A percentile compares a stretch with the other conserved stretches of the same genome.
These are phyloP conservation scores for Idris sp. DNA, from an alignment of 1,140 invertebrate genomes.

Conservation along the genomic window DNA sequence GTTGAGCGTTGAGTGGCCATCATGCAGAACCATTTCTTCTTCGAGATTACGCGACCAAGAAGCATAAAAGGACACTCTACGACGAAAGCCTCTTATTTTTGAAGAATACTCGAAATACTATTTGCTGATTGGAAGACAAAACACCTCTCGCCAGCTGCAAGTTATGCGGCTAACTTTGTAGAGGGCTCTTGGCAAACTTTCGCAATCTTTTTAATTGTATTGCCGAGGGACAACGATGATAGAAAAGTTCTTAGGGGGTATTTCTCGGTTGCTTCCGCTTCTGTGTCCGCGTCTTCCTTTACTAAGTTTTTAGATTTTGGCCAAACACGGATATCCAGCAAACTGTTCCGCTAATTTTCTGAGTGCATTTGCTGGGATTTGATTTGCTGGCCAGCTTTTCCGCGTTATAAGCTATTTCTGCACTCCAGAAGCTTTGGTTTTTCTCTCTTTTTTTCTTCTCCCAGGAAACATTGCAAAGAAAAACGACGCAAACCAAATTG, in stretches of 20 bases:
- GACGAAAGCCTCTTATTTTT: constrained; percentile 37
- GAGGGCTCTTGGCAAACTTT: constrained; percentile 64
- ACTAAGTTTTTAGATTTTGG: constrained; percentile 61
- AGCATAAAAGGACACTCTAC: constrained; percentile 59
- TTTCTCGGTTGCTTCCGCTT: constrained; percentile 23
- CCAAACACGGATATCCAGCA: constrained; percentile 54
- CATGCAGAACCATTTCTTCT: constrained; percentile 26
- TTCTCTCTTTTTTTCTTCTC: constrained; percentile 10
- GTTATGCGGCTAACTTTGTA: constrained; percentile 59
- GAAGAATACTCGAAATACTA: constrained; percentile 54
- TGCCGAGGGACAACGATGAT: constrained; percentile 65
- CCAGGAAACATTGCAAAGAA: constrained; percentile 48
- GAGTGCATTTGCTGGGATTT: constrained; percentile 56
- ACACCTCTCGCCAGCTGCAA: constrained; percentile 60
- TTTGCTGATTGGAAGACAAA: constrained; percentile 71
- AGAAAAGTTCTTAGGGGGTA: constrained; percentile 69
- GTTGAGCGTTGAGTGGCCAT: constrained; percentile 41
- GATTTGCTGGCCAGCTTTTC: constrained; percentile 54
- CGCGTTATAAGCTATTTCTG: constrained; percentile 47
- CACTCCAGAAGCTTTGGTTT: constrained; percentile 25
- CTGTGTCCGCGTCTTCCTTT: constrained; percentile 44
- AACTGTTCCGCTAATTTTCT: constrained; percentile 67
- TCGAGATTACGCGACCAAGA: constrained; percentile 37
- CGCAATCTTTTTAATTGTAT: constrained; percentile 76
- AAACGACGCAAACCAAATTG: constrained; percentile 50